These are phyloP conservation scores for Xenotilapia leptura DNA, from an alignment of 2,113 vertebrate genomes.

Conservation along the genomic window DNA sequence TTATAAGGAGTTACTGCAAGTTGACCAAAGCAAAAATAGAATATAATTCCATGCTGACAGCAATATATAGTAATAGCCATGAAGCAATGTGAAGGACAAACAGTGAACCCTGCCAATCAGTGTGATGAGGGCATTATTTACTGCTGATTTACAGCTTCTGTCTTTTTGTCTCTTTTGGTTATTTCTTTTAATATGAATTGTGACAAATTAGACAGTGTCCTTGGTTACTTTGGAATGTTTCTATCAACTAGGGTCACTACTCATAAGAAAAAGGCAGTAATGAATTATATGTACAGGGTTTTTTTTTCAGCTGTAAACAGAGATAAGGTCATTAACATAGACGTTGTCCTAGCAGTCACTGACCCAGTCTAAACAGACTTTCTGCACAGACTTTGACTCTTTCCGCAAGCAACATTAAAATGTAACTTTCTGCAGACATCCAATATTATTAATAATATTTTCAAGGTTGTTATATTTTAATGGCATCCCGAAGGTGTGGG, in stretches of 20 bases:
- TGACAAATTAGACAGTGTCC: conserved; percentile 11
- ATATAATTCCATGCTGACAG: conserved; percentile 45
- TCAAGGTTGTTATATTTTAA: neutral
- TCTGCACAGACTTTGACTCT: neutral
- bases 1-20: conserved; percentile 5
- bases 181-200: conserved; percentile 13
- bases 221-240: neutral
- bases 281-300: neutral
- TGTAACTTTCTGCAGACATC: neutral
- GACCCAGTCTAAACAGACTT: neutral
- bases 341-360: conserved; percentile 12
- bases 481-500: neutral
- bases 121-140: conserved; percentile 13
- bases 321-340: neutral
- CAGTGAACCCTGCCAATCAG: conserved; percentile 16
- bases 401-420: neutral
- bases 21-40: conserved; percentile 7
- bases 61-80: conserved; percentile 58
- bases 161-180: neutral
- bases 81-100: conserved; percentile 19
- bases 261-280: neutral
- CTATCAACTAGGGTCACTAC: neutral
- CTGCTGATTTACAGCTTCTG: conserved; percentile 2
- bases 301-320: neutral
- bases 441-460: neutral